Evolutionary conservation across 2,888 invertebrate species (phyloP), one percentile per base, ranked within the genome.

Genomic region (Stenotaenia linearis): DNA sequence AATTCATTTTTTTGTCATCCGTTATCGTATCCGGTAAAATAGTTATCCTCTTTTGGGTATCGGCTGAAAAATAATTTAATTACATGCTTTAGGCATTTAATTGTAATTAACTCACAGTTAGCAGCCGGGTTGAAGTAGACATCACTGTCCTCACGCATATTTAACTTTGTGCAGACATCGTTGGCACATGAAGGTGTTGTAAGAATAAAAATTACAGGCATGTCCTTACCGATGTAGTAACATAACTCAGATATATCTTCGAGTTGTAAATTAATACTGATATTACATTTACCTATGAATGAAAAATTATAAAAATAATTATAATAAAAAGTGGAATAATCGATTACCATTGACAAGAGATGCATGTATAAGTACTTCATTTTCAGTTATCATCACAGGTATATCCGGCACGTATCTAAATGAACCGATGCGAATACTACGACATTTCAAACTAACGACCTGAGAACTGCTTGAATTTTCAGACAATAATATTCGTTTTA

Each of bases 361-460:
- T 77, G 89, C 88, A 75, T 89, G 85, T 40, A 83, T 84, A 37
- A 89, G 85, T 56, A 90, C 84, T 56, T 88, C 88, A 80, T 83
- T 84, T 28, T 86, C 84, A 1, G 88, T 87, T 75, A 89, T 84
- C 81, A 89, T 85, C 86, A 95, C 92, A 86, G 91, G 90, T 85
- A 93, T 92, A 81, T 89, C 89, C 30, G 94, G 92, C 82, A 91
- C 89, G 84, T 92, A 93, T 87, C 92, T 91, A 85, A 94, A 93
- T 18, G 94, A 93, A 50, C 96, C 96, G 85, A 96, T 92, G 82
- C 95, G 89, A 79, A 96, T 91, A 23, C 93, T 92, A 82, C 93
- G 90, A 86, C 95, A 95, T 21, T 88, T 86, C 12, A 93, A 84
- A 12, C 79, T 78, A 6, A 80, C 75, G 12, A 25, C 23, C n/a